Evolutionary conservation across 2,888 invertebrate species (phyloP), one percentile per base, ranked within the genome.

Genomic region (Cantharis rustica): DNA sequence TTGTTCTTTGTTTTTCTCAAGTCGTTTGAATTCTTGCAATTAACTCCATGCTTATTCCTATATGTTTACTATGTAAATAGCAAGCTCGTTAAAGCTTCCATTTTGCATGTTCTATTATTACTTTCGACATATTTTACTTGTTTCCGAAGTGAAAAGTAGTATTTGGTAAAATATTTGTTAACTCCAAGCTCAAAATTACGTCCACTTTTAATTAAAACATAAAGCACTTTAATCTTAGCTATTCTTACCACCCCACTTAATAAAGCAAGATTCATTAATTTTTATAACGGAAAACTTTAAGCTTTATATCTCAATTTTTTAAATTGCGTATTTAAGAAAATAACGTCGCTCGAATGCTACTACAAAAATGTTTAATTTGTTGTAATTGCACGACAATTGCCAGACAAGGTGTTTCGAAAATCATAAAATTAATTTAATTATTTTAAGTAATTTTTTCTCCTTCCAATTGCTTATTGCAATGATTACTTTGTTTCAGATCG

Each of bases 61-160:
- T 78, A 79, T 81, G 80, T 81, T 80, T 81, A 77, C 80, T 80
- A 82, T 81, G 81, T 80, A 82, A 81, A 82, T 79, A 77, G 71
- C 71, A 72, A 77, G 76, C 75, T 79, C 78, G 79, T 81, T 81
- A 79, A 79, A 80, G 79, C 75, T 76, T 72, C 75, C 73, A 76
- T 79, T 82, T 81, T 81, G 78, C 80, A 79, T 80, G 80, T 80
- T 31, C 61, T 23, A 61, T 47, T 16, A 61, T 26, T 69, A 47
- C 47, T 47, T 47, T 47, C n/a, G 47, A 47, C 47, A 47, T 47
- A 47, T 47, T 47, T 47, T 47, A 47, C 47, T 47, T n/a, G 47
- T 47, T 47, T 47, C 47, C 47, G 47, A 47, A 47, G 47, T 47
- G 47, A 47, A 47, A 47, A 47, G 47, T 47, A 47, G 13, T 47